Evolutionary conservation across 2,888 invertebrate genomes (phyloP), one percentile per base, ranked within the genome.

Genomic region (Scelioninae gen. 2): DNA sequence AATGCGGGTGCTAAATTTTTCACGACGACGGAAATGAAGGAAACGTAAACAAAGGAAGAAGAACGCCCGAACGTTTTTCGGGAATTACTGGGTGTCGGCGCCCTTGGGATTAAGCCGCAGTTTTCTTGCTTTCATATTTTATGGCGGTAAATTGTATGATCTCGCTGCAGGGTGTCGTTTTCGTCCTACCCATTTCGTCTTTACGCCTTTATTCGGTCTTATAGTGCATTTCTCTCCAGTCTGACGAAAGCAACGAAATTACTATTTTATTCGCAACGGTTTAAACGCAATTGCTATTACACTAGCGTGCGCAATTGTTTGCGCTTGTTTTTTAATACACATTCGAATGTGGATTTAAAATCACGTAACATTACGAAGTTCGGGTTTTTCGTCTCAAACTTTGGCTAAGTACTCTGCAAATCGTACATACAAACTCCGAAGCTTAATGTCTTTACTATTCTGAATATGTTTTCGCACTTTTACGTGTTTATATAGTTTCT

Each of bases 81-180:
- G 61, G 73, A 82, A 80, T 81, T 81, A 81, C 81, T 78, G 83
- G 81, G 84, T 84, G 84, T 84, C 80, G 79, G 81, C 78, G 79
- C 84, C 79, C 83, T 48, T 68, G 84, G 82, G 81, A 83, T 57
- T 64, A 65, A 64, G 75, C 78, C 69, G 78, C 78, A 83, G 81
- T 83, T 83, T 84, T 81, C 79, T 79, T 31, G 60, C 77, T 71
- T 84, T 76, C 84, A 84, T 84, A 84, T 83, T 84, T 84, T 77
- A 84, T 77, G 74, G 74, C 74, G 78, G 83, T 84, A 84, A 84
- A 84, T 84, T 84, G 83, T 82, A 81, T 76, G 77, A 79, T 78
- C 79, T 76, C 63, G 58, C 74, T 73, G 73, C 68, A 35, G 53
- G 65, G 67, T 58, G 61, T 41, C 73, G 52, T 53, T 72, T 73